phyloP scores from a whole-genome alignment of 2,888 invertebrate genomes.

The Heliconius ethilla region DNA sequence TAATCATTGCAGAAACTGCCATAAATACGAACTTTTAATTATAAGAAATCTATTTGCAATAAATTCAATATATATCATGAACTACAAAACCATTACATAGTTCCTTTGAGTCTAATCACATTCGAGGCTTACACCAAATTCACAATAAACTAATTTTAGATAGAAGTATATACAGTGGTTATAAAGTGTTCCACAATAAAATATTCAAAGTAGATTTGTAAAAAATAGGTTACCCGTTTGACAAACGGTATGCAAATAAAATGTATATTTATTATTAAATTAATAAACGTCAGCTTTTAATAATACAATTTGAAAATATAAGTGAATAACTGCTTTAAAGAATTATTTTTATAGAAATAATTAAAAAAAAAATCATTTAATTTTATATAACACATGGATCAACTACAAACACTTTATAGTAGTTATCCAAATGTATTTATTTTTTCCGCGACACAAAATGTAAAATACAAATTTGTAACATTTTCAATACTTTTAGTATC shows the following conservation, averaged over 20 bases:
- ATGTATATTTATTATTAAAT: constrained; percentile 1
- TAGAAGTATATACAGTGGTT: constrained; percentile 20
- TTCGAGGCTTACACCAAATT: constrained; percentile 50
- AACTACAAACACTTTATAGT: constrained; percentile 37
- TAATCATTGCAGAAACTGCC: constrained; percentile 32
- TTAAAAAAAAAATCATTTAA: background rate
- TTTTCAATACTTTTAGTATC: constrained; percentile 78
- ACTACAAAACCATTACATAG: constrained; percentile 70
- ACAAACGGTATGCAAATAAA: background rate
- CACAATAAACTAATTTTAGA: constrained; percentile 49
- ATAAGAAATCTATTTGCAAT: constrained; percentile 42
- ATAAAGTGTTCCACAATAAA: constrained; percentile 28
- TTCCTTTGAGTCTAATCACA: constrained; percentile 67
- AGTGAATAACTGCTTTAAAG: constrained; percentile 1
- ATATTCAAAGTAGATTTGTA: constrained; percentile 27
- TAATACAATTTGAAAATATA: background rate
- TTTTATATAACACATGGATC: background rate
- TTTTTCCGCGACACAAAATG: constrained; percentile 50
- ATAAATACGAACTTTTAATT: constrained; percentile 39
- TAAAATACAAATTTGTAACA: constrained; percentile 81
- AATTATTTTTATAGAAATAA: constrained; percentile 48
- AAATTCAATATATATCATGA: constrained; percentile 51
- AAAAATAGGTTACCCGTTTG: constrained; percentile 30
- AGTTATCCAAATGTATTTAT: constrained; percentile 45
- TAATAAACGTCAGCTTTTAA: background rate